Percentiles rank a stretch among this genome's conserved stretches.
Evolutionary conservation across 2,797 vertebrate species (phyloP).

Genomic region (Amniataba percoides): DNA sequence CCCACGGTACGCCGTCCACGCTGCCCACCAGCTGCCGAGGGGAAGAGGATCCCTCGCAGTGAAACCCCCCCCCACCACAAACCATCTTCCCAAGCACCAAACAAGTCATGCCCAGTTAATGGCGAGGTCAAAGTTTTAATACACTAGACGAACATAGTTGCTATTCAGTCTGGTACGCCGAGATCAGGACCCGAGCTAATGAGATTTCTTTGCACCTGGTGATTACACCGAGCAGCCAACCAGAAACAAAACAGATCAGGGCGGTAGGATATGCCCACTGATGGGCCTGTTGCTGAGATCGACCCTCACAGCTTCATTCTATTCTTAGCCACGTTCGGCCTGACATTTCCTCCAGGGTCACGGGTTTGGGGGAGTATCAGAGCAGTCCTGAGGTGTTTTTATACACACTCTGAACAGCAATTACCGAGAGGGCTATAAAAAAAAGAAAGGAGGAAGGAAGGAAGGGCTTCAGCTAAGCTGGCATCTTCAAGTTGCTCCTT

Average conservation of each 20-base stretch:
- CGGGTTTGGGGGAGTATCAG: slow-evolving; percentile 45
- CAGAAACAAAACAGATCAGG: slow-evolving; percentile 74
- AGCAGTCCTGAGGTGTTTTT: slow-evolving; percentile 16
- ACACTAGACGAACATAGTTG: slow-evolving; percentile 61
- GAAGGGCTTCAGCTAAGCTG: background rate
- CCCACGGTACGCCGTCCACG: slow-evolving; percentile 15
- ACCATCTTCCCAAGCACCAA: slow-evolving; percentile 32
- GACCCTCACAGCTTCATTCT: slow-evolving; percentile 53
- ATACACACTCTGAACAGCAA: slow-evolving; percentile 16
- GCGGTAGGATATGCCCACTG: slow-evolving; percentile 67
- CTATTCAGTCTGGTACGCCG: slow-evolving; percentile 65
- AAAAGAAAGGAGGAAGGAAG: slow-evolving; percentile 6
- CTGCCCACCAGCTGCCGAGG: slow-evolving; percentile 54
- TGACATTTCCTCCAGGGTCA: slow-evolving; percentile 45
- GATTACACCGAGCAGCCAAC: slow-evolving; percentile 79
- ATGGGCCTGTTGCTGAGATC: slow-evolving; percentile 60
- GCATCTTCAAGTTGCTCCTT: background rate
- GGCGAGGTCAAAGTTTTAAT: slow-evolving; percentile 81
- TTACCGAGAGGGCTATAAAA: slow-evolving; percentile 32
- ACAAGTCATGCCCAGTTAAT: slow-evolving; percentile 75
- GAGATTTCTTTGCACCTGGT: slow-evolving; percentile 82
- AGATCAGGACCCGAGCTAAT: slow-evolving; percentile 82
- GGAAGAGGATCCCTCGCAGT: slow-evolving; percentile 21
- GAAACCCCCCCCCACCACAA: slow-evolving; percentile 22
- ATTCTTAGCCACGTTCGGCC: slow-evolving; percentile 61